Evolutionary conservation across 2,113 vertebrate genomes (phyloP).

Genomic region (Eira barbara): DNA sequence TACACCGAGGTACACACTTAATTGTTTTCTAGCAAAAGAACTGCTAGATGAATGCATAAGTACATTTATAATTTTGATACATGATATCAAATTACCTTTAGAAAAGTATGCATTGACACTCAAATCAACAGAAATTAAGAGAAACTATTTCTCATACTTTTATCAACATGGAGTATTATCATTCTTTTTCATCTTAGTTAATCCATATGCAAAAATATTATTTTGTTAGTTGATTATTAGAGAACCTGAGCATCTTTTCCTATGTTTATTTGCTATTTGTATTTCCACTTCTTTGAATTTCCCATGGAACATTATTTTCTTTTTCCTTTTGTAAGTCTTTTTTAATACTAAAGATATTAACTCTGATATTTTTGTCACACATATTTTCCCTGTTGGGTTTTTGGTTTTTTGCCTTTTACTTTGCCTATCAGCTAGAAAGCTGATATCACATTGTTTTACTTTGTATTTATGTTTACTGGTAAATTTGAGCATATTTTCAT

Average conservation of each 20-base stretch:
- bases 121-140: constrained; percentile 1
- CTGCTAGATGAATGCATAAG: neutral
- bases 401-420: neutral
- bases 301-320: neutral
- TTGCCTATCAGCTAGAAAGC: neutral
- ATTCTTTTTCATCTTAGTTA: neutral
- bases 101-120: neutral
- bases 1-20: neutral
- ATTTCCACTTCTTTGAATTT: neutral
- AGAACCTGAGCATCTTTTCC: neutral
- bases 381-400: neutral
- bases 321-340: neutral
- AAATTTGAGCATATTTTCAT: neutral
- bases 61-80: neutral
- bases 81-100: neutral
- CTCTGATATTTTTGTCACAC: neutral
- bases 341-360: neutral
- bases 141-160: neutral
- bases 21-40: constrained; percentile 1
- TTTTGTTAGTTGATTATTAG: neutral
- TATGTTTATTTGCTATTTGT: neutral
- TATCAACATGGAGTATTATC: neutral
- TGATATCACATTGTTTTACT: neutral
- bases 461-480: neutral
- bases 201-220: neutral